Base-by-base conservation (phyloP, 92 coral and sea anemone genomes). In the Paramuricea clavata region DNA sequence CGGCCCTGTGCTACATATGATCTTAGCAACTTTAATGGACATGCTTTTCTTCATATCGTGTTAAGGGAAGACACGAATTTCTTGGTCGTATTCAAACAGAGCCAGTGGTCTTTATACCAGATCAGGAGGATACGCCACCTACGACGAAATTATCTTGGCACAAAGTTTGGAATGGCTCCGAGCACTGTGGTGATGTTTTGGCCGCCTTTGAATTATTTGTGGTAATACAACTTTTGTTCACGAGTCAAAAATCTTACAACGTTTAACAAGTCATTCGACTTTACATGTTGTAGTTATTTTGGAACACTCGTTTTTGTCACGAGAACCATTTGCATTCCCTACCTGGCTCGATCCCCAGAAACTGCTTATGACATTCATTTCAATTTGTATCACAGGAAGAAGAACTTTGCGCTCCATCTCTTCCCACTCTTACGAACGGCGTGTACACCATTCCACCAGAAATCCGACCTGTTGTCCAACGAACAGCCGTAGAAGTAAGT, bases 401-500 rank as follows among this genome's bases (percentile, higher is more conserved):
- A 49, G 84, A 59, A n/a, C 64, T 0, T 1, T 59, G 71, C 34
- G 84, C 73, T n/a, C 84, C 84, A 4, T 11, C 84, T 34, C 84
- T 79, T 21, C 73, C 84, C 6, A 13, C 84, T 33, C 74, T 69
- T 32, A 32, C 69, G 9, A 72, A 92, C 72, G 75, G 81, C 34
- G 44, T 89, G 79, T 91, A 78, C 82, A 90, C 95, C 15, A 97
- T 94, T 7, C 98, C 99, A 19, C 86, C 93, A 74, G 96, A 95
- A 16, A 88, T 96, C 21, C 93, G 98, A 8, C 99, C 99, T 5
- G 99, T 93, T 26, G 91, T 94, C 25, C 99, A 96, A 69, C 86
- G 99, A 80, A 96, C 99, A 10, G 99, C 98, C 23, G 92, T 96
- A 22, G 99, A 96, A 95, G 99, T 96, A 80, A n/a, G 86, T 34